Percentiles rank a stretch among this genome's conserved stretches.
phyloP scores from a whole-genome alignment of 2,113 vertebrate species.

The Oxygymnocypris stewartii region DNA sequence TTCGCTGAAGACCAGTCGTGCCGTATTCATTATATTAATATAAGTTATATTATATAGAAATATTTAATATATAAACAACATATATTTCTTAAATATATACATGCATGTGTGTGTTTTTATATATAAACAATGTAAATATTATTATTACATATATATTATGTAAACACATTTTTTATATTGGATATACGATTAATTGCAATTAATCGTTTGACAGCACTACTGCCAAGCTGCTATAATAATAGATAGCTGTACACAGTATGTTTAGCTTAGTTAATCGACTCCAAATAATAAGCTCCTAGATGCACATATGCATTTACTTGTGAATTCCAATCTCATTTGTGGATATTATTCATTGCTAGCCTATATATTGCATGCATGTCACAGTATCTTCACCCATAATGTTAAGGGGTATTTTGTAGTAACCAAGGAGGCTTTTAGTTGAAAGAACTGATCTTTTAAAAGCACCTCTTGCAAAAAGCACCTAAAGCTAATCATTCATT shows the following conservation, averaged over 20 bases:
- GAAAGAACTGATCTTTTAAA: constrained; percentile 59
- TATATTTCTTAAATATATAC: no score
- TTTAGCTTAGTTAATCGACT: neutral
- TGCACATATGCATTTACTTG: neutral
- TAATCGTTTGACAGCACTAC: no score
- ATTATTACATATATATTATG: no score
- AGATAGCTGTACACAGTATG: neutral
- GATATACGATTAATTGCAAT: no score
- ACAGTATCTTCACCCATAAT: neutral
- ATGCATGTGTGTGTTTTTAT: no score
- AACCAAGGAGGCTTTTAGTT: constrained; percentile 51
- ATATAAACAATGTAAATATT: no score
- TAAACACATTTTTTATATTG: no score
- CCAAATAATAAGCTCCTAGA: neutral
- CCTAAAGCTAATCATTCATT: constrained; percentile 55
- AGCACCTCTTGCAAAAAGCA: constrained; percentile 25
- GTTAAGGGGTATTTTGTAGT: neutral
- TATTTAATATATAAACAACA: no score
- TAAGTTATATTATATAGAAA: no score
- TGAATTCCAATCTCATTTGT: neutral
- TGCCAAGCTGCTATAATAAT: neutral
- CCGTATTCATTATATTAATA: no score
- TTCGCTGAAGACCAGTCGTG: no score
- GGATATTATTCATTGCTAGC: neutral
- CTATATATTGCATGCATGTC: neutral